A percentile compares a stretch with the other conserved stretches of the same genome.
Conservation (phyloP, 2,888 invertebrate genomes). For the Cremastobaeus sp. region DNA sequence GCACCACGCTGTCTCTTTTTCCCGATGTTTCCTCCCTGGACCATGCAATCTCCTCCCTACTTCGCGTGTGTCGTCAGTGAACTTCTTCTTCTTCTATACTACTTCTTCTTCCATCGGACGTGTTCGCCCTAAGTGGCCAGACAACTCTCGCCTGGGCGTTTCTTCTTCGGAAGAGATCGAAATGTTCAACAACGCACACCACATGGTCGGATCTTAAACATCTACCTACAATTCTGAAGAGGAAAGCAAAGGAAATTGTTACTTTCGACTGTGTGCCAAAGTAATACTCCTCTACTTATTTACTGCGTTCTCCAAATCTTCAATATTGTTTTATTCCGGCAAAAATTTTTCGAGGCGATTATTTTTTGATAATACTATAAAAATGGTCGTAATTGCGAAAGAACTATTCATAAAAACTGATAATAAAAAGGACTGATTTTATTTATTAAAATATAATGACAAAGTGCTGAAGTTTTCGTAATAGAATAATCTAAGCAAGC, state of each 20-base stretch:
- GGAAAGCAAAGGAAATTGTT: constrained; percentile 25
- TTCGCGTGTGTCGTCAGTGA: constrained; percentile 60
- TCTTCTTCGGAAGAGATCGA: constrained; percentile 36
- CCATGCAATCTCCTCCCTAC: constrained; percentile 70
- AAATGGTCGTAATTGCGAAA: no score
- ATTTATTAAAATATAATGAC: no score
- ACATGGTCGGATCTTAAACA: constrained; percentile 29
- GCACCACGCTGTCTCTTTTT: constrained; percentile 25
- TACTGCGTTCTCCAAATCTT: constrained; percentile 1
- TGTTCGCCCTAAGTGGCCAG: constrained; percentile 56
- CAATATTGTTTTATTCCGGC: background rate
- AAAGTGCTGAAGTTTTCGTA: no score
- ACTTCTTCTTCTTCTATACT: constrained; percentile 54
- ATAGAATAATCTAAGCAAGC: no score
- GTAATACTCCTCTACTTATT: constrained; percentile 35
- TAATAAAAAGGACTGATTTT: no score
- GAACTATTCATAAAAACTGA: no score
- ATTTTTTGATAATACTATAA: no score
- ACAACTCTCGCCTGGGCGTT: constrained; percentile 52
- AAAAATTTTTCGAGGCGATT: no score
- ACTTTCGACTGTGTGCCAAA: constrained; percentile 4
- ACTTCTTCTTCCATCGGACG: constrained; percentile 50
- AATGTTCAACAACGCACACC: constrained; percentile 31
- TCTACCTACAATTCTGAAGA: constrained; percentile 13
- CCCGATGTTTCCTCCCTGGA: constrained; percentile 65